Evolutionary conservation across 2,888 invertebrate genomes (phyloP).

Genomic region (Ochlodes sylvanus): DNA sequence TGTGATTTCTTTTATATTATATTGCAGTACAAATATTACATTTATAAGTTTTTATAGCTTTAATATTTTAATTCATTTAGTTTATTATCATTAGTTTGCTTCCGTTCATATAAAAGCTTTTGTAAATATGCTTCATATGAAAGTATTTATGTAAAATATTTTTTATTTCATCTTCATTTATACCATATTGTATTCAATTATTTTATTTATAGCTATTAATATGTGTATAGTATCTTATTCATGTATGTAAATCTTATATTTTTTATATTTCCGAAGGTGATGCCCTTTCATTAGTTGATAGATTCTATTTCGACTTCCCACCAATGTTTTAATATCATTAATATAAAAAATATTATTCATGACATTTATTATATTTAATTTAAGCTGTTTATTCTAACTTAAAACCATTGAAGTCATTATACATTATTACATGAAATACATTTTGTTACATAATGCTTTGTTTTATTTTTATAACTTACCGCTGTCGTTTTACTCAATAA

Average conservation of each 20-base stretch:
- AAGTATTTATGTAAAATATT: conserved; percentile 74
- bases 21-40: conserved; percentile 67
- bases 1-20: conserved; percentile 45
- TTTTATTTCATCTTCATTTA: conserved; percentile 68
- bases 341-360: conserved; percentile 26
- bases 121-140: conserved; percentile 78
- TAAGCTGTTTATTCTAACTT: conserved; percentile 10
- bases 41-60: conserved; percentile 62
- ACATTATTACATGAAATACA: conserved; percentile 33
- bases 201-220: conserved; percentile 41
- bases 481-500: too few species aligned
- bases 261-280: conserved; percentile 40
- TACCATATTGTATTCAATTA: conserved; percentile 44
- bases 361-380: neutral
- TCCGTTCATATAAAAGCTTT: conserved; percentile 54
- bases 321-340: conserved; percentile 33
- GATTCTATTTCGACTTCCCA: conserved; percentile 41
- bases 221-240: conserved; percentile 16
- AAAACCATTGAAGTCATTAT: conserved; percentile 36
- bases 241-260: conserved; percentile 47
- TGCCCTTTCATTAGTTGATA: conserved; percentile 38
- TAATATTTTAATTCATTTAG: conserved; percentile 54
- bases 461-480: too few species aligned
- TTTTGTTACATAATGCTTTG: conserved; percentile 12
- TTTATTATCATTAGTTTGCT: conserved; percentile 48